These are phyloP conservation scores for Phymanthus crucifer DNA, from an alignment of 92 coral and sea anemone species.

Conservation along the genomic window DNA sequence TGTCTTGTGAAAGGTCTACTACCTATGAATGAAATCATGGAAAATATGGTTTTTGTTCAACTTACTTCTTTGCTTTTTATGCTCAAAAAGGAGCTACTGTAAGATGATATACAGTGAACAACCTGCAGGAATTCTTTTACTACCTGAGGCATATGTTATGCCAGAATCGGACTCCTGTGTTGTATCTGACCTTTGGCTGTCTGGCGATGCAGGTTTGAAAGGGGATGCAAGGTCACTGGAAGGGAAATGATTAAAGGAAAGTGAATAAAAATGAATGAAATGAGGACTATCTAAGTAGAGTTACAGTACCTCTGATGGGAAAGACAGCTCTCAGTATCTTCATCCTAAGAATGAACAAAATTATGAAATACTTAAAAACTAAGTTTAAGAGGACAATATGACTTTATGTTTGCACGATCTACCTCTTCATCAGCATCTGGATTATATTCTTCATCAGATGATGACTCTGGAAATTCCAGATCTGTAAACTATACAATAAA, in stretches of 20 bases:
- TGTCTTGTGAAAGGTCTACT: constrained; percentile 54
- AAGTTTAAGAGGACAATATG: background rate
- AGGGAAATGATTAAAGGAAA: background rate
- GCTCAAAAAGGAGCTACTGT: background rate
- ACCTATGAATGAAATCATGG: constrained; percentile 13
- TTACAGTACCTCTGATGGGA: constrained; percentile 70
- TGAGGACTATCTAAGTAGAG: background rate
- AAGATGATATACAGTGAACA: background rate
- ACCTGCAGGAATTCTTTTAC: background rate
- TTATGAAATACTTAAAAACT: background rate
- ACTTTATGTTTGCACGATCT: background rate
- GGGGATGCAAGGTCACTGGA: constrained; percentile 91
- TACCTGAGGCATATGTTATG: constrained; percentile 6
- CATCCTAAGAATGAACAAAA: constrained; percentile 57
- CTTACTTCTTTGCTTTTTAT: background rate
- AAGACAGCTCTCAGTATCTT: constrained; percentile 88
- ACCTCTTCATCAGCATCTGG: constrained; percentile 82
- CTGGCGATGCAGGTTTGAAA: constrained; percentile 68
- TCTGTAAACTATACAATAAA: constrained; percentile 44
- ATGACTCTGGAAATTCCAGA: constrained; percentile 86
- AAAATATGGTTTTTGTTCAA: background rate
- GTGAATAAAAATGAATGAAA: background rate
- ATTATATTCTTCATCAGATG: constrained; percentile 90
- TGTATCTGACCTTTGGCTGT: constrained; percentile 24
- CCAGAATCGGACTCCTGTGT: constrained; percentile 5